Evolutionary conservation across 2,888 invertebrate species (phyloP).

Genomic region (Ichneumon xanthorius): DNA sequence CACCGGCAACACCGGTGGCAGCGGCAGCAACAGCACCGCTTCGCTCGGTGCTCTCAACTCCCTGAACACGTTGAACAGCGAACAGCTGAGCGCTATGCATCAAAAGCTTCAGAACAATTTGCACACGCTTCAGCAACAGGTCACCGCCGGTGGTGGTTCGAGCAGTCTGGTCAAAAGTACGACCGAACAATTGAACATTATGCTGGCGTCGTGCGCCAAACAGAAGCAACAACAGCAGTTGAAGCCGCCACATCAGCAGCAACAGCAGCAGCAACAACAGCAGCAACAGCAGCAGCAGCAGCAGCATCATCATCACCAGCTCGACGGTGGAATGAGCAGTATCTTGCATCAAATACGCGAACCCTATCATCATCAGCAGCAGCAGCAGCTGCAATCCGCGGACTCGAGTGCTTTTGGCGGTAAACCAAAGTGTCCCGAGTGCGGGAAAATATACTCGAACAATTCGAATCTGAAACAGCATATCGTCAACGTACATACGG

Average conservation of each 20-base stretch:
- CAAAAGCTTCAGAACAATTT: conserved; percentile 82
- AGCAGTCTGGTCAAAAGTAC: conserved; percentile 67
- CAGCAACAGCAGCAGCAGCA: conserved; percentile 63
- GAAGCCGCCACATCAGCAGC: conserved; percentile 75
- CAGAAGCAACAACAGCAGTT: conserved; percentile 80
- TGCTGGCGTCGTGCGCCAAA: conserved; percentile 82
- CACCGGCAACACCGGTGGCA: conserved; percentile 54
- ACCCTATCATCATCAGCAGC: conserved; percentile 67
- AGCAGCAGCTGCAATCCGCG: conserved; percentile 42
- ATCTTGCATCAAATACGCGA: conserved; percentile 70
- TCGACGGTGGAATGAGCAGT: conserved; percentile 63
- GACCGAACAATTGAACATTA: conserved; percentile 79
- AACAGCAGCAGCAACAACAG: conserved; percentile 77
- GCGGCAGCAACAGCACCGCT: conserved; percentile 37
- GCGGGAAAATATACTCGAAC: conserved; percentile 90
- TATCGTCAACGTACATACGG: conserved; percentile 89
- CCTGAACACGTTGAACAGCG: conserved; percentile 78
- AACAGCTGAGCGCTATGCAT: conserved; percentile 83
- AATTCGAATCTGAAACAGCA: conserved; percentile 90
- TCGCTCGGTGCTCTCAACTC: conserved; percentile 70
- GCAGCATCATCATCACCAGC: conserved; percentile 68
- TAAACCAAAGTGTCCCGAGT: conserved; percentile 89
- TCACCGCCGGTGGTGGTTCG: conserved; percentile 66
- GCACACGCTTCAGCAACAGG: conserved; percentile 79
- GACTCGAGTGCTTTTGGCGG: conserved; percentile 70